These are phyloP conservation scores for Periplaneta americana DNA, from an alignment of 1,140 invertebrate genomes.

Conservation along the genomic window DNA sequence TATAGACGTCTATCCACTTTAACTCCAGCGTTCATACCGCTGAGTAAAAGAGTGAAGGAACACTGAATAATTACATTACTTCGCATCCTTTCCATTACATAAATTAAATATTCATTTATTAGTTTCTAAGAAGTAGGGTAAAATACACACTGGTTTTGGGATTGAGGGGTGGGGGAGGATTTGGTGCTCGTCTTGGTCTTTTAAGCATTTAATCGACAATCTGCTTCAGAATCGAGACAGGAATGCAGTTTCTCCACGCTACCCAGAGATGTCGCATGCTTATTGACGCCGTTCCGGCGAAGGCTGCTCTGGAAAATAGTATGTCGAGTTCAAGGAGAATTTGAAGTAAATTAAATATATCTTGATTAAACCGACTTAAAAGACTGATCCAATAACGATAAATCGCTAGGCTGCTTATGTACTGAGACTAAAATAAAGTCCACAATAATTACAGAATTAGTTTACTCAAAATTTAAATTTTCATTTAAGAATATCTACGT, in stretches of 20 bases:
- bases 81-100: background rate
- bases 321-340: no score
- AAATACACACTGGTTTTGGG: background rate
- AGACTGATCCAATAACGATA: no score
- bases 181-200: background rate
- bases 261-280: background rate
- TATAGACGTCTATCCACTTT: background rate
- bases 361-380: no score
- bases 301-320: no score
- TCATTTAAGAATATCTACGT: no score
- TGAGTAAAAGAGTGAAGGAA: background rate
- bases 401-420: no score
- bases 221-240: background rate
- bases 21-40: background rate
- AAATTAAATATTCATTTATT: background rate
- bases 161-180: background rate
- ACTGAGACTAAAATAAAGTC: no score
- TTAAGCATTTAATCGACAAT: background rate
- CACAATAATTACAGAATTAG: no score
- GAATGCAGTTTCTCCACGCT: background rate
- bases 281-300: no score
- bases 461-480: no score
- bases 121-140: background rate
- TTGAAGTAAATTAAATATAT: no score
- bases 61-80: background rate